Conservation (phyloP, 2,113 vertebrate species). For the Pitta sordida region DNA sequence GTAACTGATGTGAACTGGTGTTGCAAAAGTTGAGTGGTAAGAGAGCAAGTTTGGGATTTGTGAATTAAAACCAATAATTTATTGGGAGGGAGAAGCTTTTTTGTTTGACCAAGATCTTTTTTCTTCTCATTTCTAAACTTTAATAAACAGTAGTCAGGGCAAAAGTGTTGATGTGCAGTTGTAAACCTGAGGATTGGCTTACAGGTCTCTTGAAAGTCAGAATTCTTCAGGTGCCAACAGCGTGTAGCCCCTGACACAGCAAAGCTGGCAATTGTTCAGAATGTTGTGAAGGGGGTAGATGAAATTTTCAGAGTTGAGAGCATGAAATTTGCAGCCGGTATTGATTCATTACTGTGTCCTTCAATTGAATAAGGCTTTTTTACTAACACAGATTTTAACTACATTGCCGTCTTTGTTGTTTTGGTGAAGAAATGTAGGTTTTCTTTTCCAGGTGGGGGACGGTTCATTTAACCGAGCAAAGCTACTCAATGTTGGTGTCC, state of each 20-base stretch:
- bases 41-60: neutral
- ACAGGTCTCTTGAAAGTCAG: neutral
- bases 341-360: neutral
- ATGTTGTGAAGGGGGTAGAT: neutral
- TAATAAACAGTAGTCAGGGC: neutral
- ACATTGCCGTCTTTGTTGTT: neutral
- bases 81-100: neutral
- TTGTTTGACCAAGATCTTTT: neutral
- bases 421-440: neutral
- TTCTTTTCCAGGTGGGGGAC: conserved; percentile 60
- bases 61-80: neutral
- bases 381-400: neutral
- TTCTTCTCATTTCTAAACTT: neutral
- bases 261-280: neutral
- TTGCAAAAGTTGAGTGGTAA: neutral
- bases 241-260: neutral
- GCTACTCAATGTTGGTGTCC: conserved; percentile 73
- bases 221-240: neutral
- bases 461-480: conserved; percentile 74
- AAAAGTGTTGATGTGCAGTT: neutral
- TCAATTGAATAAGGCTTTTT: neutral
- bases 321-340: neutral
- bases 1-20: neutral
- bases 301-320: neutral
- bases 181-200: neutral